Base-by-base conservation (phyloP, 2,888 invertebrate species). In the Nudaria mundana region DNA sequence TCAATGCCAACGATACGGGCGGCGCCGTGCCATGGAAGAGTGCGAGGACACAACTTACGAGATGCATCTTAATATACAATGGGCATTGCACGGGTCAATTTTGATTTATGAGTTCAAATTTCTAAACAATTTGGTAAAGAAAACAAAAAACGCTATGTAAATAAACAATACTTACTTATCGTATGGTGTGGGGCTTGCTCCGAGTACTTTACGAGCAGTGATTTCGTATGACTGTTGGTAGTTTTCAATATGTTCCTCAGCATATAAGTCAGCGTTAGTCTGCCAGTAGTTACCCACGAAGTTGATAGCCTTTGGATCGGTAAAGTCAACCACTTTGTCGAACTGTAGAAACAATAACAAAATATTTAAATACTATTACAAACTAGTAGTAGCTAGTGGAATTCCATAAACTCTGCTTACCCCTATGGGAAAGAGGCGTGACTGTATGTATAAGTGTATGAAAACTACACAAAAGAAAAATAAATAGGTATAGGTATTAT, bases 211-310 rank as follows among this genome's bases (percentile, higher is more conserved):
- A 45, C 90, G 86, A 47, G 90, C 91, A 16, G 90, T 79, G 42
- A 90, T 86, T 70, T 91, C 91, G 44, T 91, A 90, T n/a, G 92
- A 91, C 58, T 90, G 91, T 50, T 78, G 71, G 62, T 75, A 77
- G 44, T 76, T 66, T 40, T 65, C 69, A 12, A 68, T 66, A 30
- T 56, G 70, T 30, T 69, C 52, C 30, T 78, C 76, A 26, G 76
- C 71, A 51, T 76, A 80, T 37, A 84, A 56, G 61, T 92, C 90
- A 40, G 76, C 80, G 62, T 91, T 92, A 32, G 89, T 88, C 74
- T 91, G 90, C 71, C 92, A 88, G 59, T 89, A 72, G 71, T 90
- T 90, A 1, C 90, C 90, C 11, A 92, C 81, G 41, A 86, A 81
- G 75, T 90, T 88, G 45, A 91, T 71, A 28, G 91, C 90, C 28